A percentile compares a stretch with the other conserved stretches of the same genome.
These are phyloP conservation scores for Sturnus vulgaris DNA, from an alignment of 2,113 vertebrate genomes.

Conservation along the genomic window DNA sequence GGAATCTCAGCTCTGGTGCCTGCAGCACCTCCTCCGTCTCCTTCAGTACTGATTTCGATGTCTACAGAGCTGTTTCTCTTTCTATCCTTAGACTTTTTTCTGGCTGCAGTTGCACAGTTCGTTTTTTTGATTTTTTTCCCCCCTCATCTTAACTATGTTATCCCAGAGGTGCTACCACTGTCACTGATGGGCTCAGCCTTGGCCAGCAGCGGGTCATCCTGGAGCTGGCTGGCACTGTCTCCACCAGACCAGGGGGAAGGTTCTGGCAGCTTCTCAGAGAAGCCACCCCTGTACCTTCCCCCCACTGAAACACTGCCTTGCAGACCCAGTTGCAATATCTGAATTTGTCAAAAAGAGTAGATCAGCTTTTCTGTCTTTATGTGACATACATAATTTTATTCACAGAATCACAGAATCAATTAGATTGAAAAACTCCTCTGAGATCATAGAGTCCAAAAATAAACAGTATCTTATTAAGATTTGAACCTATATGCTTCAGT, in stretches of 20 bases:
- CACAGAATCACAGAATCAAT: background rate
- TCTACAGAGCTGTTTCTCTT: background rate
- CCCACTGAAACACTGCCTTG: fast-evolving
- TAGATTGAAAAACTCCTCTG: background rate
- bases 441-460: background rate
- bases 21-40: background rate
- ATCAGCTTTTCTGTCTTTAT: background rate
- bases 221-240: background rate
- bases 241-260: background rate
- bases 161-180: background rate
- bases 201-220: background rate
- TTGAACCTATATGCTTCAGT: background rate
- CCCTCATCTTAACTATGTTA: background rate
- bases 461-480: background rate
- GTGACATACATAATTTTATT: background rate
- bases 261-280: background rate
- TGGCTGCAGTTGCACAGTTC: background rate
- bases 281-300: background rate
- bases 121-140: fast-evolving
- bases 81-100: background rate
- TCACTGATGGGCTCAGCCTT: background rate
- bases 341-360: background rate
- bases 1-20: background rate
- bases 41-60: background rate
- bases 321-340: background rate